phyloP scores from a whole-genome alignment of 2,797 vertebrate species.

The Leptoclinus maculatus region DNA sequence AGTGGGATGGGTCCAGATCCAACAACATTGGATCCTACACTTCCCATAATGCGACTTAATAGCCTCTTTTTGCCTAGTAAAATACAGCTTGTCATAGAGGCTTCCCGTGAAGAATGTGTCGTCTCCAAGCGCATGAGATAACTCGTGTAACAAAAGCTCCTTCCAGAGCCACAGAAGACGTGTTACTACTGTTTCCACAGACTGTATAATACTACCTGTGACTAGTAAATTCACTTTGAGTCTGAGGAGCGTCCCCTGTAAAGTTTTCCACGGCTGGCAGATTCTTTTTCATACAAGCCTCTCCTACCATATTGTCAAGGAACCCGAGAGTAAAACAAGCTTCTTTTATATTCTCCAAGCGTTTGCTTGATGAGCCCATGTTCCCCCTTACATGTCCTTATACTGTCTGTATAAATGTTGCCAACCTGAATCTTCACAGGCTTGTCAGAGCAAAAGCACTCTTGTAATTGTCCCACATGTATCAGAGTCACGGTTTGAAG shows the following conservation, averaged over 20 bases:
- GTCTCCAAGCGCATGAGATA: neutral
- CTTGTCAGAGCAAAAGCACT: neutral
- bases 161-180: neutral
- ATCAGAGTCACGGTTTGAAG: slow-evolving; percentile 15
- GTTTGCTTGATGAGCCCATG: slow-evolving; percentile 25
- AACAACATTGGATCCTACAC: neutral
- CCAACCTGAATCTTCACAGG: neutral
- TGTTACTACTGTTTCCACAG: neutral
- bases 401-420: neutral
- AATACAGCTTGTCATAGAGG: neutral
- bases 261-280: slow-evolving; percentile 22
- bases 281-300: neutral
- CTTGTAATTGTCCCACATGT: neutral
- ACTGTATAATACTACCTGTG: neutral
- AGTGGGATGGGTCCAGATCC: neutral
- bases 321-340: neutral
- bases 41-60: slow-evolving; percentile 14
- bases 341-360: neutral
- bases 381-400: neutral
- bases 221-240: slow-evolving; percentile 8
- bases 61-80: neutral
- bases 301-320: slow-evolving; percentile 8
- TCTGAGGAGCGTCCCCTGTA: slow-evolving; percentile 21
- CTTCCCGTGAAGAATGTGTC: neutral
- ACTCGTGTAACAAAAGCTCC: neutral